These are phyloP conservation scores for Nyctibius bracteatus DNA, from an alignment of 2,113 vertebrate genomes.

Conservation along the genomic window DNA sequence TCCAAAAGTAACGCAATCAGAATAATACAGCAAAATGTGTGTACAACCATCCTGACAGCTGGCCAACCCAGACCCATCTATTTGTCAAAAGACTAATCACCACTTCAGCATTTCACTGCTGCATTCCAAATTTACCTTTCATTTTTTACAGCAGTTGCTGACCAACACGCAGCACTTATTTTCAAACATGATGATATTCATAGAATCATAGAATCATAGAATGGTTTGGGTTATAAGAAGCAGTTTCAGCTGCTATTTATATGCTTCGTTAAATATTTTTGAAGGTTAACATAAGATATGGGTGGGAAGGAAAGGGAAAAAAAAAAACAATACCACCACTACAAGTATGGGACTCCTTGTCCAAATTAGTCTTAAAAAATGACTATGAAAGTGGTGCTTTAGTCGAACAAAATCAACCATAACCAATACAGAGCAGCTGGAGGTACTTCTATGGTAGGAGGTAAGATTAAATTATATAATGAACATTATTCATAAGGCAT, in stretches of 20 bases:
- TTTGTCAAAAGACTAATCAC: conserved; percentile 20
- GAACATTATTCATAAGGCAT: background rate
- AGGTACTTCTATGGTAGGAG: background rate
- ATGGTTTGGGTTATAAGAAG: too few relatives aligned
- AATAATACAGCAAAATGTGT: background rate
- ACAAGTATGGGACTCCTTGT: background rate
- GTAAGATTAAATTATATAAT: background rate
- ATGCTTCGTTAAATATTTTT: background rate
- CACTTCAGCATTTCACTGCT: background rate
- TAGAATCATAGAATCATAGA: too few relatives aligned
- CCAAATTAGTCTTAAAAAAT: background rate
- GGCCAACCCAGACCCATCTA: background rate
- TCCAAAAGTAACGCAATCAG: background rate
- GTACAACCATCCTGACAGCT: background rate
- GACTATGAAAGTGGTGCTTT: background rate
- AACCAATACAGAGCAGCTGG: background rate
- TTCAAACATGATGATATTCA: background rate
- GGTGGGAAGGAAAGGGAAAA: background rate
- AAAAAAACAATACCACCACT: background rate
- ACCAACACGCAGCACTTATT: background rate
- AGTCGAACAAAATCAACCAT: background rate
- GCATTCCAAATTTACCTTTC: background rate
- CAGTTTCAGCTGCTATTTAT: background rate
- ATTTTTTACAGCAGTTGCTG: background rate
- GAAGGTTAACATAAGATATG: background rate